Base-by-base conservation (phyloP, 2,113 vertebrate genomes). In the Semicossyphus pulcher region DNA sequence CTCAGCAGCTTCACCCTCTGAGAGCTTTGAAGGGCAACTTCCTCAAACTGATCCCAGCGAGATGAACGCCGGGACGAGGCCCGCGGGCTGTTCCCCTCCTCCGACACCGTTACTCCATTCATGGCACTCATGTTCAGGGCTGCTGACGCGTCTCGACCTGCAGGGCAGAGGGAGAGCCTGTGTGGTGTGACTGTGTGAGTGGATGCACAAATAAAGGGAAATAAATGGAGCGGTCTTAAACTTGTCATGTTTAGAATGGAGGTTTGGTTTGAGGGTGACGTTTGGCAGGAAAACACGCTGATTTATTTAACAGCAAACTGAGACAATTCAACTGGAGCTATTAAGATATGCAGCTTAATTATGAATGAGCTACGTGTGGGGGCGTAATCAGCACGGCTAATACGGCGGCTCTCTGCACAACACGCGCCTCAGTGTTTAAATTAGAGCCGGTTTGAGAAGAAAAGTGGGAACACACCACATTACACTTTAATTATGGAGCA, bases 291-390 rank as follows among this genome's bases (percentile, higher is more conserved):
- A 58, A 76, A 72, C 34, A 39, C n/a, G 25, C n/a, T 70, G 51
- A 74, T 70, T 64, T 67, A 80, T 77, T 84, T 51, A 68, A 73
- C 70, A n/a, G 69, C 49, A 70, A 82, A 80, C 48, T 56, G 71
- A 88, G 71, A 72, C 81, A 61, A 39, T 77, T 68, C 59, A 81
- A 82, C 71, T 57, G 80, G 11, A 71, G 71, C 80, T 59, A 74
- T 86, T 87, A 70, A 76, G 87, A 89, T 81, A 84, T 69, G 82
- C 63, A 41, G 67, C 81, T 87, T 88, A 86, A 91, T 91, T 86
- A 90, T 83, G 71, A 83, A 77, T 78, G 67, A 83, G 76, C 79
- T 39, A 18, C 51, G 85, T 39, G 78, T 80, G 83, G 78, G 81
- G 78, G 81, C 41, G 74, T 80, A 84, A 80, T 84, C 60, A 72